Base-by-base conservation (phyloP, 92 coral and sea anemone species). In the Epizoanthus rinbou region DNA sequence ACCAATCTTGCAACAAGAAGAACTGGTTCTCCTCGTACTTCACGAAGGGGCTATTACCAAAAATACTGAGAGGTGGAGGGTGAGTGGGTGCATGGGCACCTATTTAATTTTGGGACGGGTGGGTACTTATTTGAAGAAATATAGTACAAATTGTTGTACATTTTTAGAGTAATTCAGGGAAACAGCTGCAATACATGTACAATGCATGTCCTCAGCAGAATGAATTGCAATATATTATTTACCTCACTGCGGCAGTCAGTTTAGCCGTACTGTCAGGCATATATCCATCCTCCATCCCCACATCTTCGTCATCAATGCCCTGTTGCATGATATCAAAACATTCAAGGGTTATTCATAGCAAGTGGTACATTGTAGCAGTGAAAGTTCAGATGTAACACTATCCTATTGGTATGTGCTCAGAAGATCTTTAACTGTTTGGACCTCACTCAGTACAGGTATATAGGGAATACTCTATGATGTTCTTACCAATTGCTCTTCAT, bases 191-290 rank as follows among this genome's bases (percentile, higher is more conserved):
- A 64, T 16, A 70, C 8, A 23, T 4, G 25, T 18, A 37, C 39
- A 1, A 11, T 9, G 22, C 18, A 54, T 43, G 3, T 1, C 5
- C 6, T 9, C 6, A 7, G 15, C 21, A 59, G 5, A 57, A 8
- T 57, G 13, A n/a, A 37, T 37, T 37, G 43, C 5, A 37, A 37
- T 37, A 14, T 41, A 73, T 21, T 6, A 3, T 53, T 4, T 85
- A 96, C 99, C 99, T 96, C 59, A 96, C 98, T n/a, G 99, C 99
- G 45, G 99, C 89, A 33, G 99, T 96, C 8, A 96, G 92, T 79
- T 90, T 96, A 19, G 99, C 97, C 14, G 99, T 96, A 79, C 94
- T 94, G 63, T 94, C 98, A 73, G 91, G 80, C 66, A 92, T 58
- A 67, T 91, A 81, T 39, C 95, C 99, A 35, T 94, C 93, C 88